These are phyloP conservation scores for Frankliniella intonsa DNA, from an alignment of 2,888 invertebrate genomes.

Conservation along the genomic window DNA sequence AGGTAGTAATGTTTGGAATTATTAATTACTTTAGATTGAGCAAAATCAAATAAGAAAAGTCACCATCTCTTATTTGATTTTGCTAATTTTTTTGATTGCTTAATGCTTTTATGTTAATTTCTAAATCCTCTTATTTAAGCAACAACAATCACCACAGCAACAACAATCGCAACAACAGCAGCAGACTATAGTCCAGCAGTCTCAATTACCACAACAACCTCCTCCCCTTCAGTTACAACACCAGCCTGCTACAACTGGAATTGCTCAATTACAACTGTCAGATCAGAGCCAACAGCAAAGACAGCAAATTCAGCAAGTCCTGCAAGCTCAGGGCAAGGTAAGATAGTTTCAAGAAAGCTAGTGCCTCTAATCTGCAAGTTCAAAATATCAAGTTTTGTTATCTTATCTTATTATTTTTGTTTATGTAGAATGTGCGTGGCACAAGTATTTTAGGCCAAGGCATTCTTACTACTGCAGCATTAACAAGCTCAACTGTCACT, in stretches of 20 bases:
- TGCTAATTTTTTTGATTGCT: background rate
- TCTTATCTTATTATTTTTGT: background rate
- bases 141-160: constrained; percentile 40
- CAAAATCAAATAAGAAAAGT: no score
- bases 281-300: constrained; percentile 34
- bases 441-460: constrained; percentile 9
- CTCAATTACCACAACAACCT: constrained; percentile 39
- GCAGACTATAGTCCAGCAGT: constrained; percentile 42
- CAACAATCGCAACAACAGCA: constrained; percentile 41
- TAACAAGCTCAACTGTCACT: constrained; percentile 9
- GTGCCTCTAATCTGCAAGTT: background rate
- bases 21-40: no score
- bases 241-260: constrained; percentile 29
- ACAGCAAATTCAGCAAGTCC: constrained; percentile 34
- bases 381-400: background rate
- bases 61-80: no score
- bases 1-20: background rate
- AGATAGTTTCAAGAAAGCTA: background rate
- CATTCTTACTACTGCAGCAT: constrained; percentile 5
- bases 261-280: constrained; percentile 28
- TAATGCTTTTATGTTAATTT: background rate
- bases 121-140: background rate
- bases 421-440: background rate
- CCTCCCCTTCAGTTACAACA: constrained; percentile 35
- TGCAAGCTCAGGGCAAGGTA: background rate